Percentiles rank a stretch among this genome's conserved stretches.
These are phyloP conservation scores for Platyura marginata DNA, from an alignment of 1,140 invertebrate genomes.

Conservation along the genomic window DNA sequence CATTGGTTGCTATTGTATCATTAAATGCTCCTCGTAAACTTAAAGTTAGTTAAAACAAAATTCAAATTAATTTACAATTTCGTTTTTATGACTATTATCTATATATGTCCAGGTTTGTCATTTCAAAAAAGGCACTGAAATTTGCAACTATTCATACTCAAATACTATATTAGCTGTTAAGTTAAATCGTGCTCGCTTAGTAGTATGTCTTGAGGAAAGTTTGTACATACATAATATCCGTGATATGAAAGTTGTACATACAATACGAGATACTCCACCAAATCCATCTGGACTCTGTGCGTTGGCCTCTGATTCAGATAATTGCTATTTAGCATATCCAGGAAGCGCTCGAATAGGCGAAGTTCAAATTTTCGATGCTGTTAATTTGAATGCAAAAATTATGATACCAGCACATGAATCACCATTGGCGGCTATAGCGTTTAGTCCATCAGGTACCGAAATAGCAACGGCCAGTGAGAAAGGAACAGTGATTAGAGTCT, in stretches of 20 bases:
- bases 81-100: not conserved
- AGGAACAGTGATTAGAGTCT: slow-evolving; percentile 95
- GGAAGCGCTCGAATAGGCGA: slow-evolving; percentile 41
- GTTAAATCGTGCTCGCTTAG: slow-evolving; percentile 82
- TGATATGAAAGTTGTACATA: slow-evolving; percentile 97
- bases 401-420: slow-evolving; percentile 96
- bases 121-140: slow-evolving; percentile 96
- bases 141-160: slow-evolving; percentile 96
- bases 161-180: slow-evolving; percentile 94
- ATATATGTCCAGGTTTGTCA: slow-evolving; percentile 54
- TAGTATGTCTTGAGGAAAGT: slow-evolving; percentile 95
- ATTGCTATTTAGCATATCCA: slow-evolving; percentile 93
- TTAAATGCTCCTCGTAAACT: slow-evolving; percentile 80
- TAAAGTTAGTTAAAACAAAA: slow-evolving; percentile 26
- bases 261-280: slow-evolving; percentile 91
- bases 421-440: slow-evolving; percentile 85
- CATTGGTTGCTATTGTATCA: slow-evolving; percentile 87
- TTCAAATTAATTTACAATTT: not conserved
- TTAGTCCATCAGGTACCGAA: slow-evolving; percentile 71
- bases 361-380: slow-evolving; percentile 96
- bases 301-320: slow-evolving; percentile 70
- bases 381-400: slow-evolving; percentile 86
- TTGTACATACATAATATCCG: slow-evolving; percentile 97
- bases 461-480: slow-evolving; percentile 92
- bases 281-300: slow-evolving; percentile 87